These are phyloP conservation scores for Genyomyrus donnyi DNA, from an alignment of 2,113 vertebrate species.

Conservation along the genomic window DNA sequence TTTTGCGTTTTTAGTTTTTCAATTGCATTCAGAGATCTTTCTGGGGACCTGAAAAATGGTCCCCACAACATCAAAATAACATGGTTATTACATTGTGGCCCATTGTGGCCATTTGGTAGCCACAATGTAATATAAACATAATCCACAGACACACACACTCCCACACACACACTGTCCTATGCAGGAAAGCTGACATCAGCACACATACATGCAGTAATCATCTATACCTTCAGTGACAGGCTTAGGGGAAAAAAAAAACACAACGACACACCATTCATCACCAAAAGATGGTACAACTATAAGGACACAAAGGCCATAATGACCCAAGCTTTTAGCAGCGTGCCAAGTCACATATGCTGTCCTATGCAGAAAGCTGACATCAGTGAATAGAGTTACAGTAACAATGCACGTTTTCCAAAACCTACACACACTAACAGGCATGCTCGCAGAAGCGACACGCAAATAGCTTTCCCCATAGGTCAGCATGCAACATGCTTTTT, in stretches of 20 bases:
- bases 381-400: not conserved
- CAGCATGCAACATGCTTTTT: conserved; percentile 46
- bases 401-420: not conserved
- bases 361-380: conserved; percentile 12
- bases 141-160: conserved; percentile 23
- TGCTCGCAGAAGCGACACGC: conserved; percentile 18
- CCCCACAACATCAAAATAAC: too few relatives aligned
- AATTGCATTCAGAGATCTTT: too few relatives aligned
- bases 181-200: not conserved
- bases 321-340: not conserved
- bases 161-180: conserved; percentile 25
- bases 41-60: too few relatives aligned
- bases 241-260: not conserved
- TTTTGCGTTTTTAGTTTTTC: too few relatives aligned
- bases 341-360: conserved; percentile 21
- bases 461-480: conserved; percentile 33
- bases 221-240: not conserved
- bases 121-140: too few relatives aligned
- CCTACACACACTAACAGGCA: not conserved
- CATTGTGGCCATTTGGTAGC: too few relatives aligned
- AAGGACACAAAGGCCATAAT: not conserved
- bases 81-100: too few relatives aligned
- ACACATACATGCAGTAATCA: not conserved
- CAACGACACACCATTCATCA: conserved; percentile 4
- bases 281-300: not conserved